A percentile compares a stretch with the other conserved stretches of the same genome.
Evolutionary conservation across 2,888 invertebrate genomes (phyloP).

Genomic region (Polyploca ridens): DNA sequence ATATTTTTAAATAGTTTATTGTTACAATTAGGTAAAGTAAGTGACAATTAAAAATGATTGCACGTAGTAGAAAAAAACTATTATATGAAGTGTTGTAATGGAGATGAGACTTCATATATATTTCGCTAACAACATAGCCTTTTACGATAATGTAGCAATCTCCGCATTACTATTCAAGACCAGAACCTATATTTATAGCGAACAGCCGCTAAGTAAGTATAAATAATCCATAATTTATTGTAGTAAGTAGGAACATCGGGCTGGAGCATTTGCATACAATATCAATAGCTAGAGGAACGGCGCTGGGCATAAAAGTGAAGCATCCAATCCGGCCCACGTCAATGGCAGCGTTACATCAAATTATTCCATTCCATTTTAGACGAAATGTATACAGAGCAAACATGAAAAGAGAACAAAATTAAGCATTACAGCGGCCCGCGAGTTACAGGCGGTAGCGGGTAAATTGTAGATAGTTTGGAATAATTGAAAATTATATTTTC

Average conservation of each 20-base stretch:
- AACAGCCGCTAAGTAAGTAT: slow-evolving; percentile 45
- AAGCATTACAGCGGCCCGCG: slow-evolving; percentile 59
- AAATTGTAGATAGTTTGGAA: not conserved
- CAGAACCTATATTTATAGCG: slow-evolving; percentile 38
- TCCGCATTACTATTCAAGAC: slow-evolving; percentile 51
- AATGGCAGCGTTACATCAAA: slow-evolving; percentile 69
- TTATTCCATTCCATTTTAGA: slow-evolving; percentile 80
- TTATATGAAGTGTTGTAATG: not conserved
- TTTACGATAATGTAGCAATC: slow-evolving; percentile 42
- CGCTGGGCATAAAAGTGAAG: slow-evolving; percentile 47
- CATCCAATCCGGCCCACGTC: slow-evolving; percentile 63
- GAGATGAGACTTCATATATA: not conserved
- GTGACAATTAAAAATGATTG: no score
- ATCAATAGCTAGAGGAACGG: slow-evolving; percentile 36
- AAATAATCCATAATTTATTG: slow-evolving; percentile 60
- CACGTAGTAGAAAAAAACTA: no score
- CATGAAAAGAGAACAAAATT: slow-evolving; percentile 83
- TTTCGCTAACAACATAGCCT: slow-evolving; percentile 20
- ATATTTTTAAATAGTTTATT: no score
- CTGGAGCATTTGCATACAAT: slow-evolving; percentile 54
- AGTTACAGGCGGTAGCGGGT: slow-evolving; percentile 44
- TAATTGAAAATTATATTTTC: no score
- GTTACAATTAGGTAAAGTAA: no score
- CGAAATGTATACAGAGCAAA: slow-evolving; percentile 81
- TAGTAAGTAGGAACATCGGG: slow-evolving; percentile 43